phyloP scores from a whole-genome alignment of 2,888 invertebrate species.

The Tinea semifulvella region DNA sequence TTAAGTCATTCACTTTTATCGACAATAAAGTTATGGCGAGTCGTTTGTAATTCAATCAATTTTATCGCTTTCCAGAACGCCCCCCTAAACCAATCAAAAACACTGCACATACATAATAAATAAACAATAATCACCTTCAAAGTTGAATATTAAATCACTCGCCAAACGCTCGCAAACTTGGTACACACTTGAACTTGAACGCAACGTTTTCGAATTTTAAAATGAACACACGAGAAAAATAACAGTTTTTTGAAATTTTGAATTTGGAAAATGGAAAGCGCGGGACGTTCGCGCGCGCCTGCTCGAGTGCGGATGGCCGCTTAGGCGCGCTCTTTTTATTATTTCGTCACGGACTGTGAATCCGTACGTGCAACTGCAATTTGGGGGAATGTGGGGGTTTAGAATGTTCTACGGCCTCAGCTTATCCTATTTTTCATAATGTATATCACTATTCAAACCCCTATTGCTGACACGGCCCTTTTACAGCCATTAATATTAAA shows the following conservation, averaged over 20 bases:
- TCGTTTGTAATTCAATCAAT: neutral
- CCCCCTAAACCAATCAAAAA: neutral
- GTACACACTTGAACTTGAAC: slow-evolving; percentile 55
- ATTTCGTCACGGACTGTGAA: slow-evolving; percentile 56
- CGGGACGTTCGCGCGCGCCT: slow-evolving; percentile 7
- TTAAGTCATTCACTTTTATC: no score
- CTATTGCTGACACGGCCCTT: no score
- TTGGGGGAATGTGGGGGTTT: slow-evolving; percentile 24
- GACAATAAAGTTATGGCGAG: no score
- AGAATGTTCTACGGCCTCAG: neutral
- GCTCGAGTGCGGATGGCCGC: slow-evolving; percentile 33
- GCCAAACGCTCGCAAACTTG: slow-evolving; percentile 54
- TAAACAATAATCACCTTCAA: slow-evolving; percentile 43
- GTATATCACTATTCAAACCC: no score
- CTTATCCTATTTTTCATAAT: no score
- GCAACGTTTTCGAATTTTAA: slow-evolving; percentile 46
- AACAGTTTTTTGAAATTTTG: slow-evolving; percentile 21
- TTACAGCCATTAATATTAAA: no score
- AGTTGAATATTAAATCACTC: slow-evolving; percentile 57
- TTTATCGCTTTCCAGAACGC: neutral
- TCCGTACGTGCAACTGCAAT: slow-evolving; percentile 30
- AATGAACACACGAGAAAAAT: slow-evolving; percentile 25
- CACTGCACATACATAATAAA: neutral
- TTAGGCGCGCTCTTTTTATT: slow-evolving; percentile 46
- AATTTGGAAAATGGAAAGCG: slow-evolving; percentile 21